Percentiles rank a stretch among this genome's conserved stretches.
phyloP scores from a whole-genome alignment of 2,797 vertebrate genomes.

The Hippoglossus hippoglossus region DNA sequence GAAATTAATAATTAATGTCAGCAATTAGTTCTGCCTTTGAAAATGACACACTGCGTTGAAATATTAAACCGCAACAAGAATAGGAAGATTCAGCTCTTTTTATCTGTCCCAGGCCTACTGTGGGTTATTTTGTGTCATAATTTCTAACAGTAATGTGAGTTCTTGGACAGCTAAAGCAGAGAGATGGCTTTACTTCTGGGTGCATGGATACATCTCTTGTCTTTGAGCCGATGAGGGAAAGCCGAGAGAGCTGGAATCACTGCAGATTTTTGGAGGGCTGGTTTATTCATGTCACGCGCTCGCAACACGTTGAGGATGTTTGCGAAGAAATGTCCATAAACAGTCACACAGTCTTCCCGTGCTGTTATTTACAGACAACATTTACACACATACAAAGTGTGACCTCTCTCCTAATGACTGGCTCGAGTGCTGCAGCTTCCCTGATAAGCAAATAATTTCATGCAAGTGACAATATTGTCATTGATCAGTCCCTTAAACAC shows the following conservation, averaged over 20 bases:
- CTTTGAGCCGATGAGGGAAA: not conserved
- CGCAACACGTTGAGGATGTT: not conserved
- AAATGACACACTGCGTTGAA: conserved; percentile 54
- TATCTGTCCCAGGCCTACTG: not conserved
- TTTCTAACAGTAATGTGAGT: conserved; percentile 24
- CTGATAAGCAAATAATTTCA: conserved; percentile 12
- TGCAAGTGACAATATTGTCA: conserved; percentile 23
- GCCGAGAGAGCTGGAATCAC: conserved; percentile 8
- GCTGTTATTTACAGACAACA: conserved; percentile 9
- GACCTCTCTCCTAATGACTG: conserved; percentile 21
- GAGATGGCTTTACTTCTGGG: conserved; percentile 14
- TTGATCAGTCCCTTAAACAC: conserved; percentile 35
- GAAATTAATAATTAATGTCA: conserved; percentile 64
- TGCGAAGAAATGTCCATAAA: not conserved
- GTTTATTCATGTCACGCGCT: not conserved
- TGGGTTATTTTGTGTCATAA: conserved; percentile 38
- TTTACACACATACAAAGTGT: not conserved
- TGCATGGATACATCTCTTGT: conserved; percentile 10
- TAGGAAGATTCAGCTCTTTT: conserved; percentile 41
- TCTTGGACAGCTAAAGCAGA: conserved; percentile 26
- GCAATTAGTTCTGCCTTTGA: conserved; percentile 64
- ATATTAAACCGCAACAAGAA: conserved; percentile 61
- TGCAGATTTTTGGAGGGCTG: not conserved
- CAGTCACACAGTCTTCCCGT: not conserved
- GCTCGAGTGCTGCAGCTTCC: conserved; percentile 4